phyloP scores from a whole-genome alignment of 53 echinoderm and acorn worm genomes.

The Astropecten irregularis region DNA sequence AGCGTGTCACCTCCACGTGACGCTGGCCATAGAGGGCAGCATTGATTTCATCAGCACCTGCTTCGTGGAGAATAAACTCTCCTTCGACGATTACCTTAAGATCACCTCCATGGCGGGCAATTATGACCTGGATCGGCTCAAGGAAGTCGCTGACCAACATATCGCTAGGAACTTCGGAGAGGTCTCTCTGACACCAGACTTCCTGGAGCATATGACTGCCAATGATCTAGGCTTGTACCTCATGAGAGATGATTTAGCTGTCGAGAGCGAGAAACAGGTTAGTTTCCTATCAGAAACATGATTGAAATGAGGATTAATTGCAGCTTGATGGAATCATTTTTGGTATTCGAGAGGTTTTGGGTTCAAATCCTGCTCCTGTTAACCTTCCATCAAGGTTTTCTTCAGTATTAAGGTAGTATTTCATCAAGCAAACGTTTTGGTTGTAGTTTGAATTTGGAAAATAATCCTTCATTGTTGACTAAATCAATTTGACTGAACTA shows the following conservation, averaged over 20 bases:
- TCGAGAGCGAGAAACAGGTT: conserved; percentile 53
- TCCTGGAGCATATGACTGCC: conserved; percentile 66
- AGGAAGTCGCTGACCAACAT: conserved; percentile 52
- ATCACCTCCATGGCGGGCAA: conserved; percentile 68
- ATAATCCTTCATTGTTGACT: too few species aligned
- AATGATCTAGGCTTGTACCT: conserved; percentile 37
- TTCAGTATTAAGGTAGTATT: too few species aligned
- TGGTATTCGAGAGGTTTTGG: too few species aligned
- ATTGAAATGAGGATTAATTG: too few species aligned
- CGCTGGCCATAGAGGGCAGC: conserved; percentile 47
- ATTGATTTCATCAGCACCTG: conserved; percentile 42
- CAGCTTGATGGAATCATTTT: too few species aligned
- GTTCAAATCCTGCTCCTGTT: too few species aligned
- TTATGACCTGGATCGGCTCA: conserved; percentile 42
- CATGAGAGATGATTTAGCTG: conserved; percentile 54
- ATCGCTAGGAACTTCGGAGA: conserved; percentile 64
- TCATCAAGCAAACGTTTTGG: too few species aligned
- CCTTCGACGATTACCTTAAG: conserved; percentile 64
- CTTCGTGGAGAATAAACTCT: conserved; percentile 47
- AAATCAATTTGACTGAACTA: too few species aligned
- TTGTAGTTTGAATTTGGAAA: too few species aligned
- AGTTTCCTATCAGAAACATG: too few species aligned
- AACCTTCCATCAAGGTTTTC: too few species aligned
- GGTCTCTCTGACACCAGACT: conserved; percentile 59
- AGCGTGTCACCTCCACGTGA: conserved; percentile 56